phyloP scores from a whole-genome alignment of 2,113 vertebrate genomes.

The Muscicapa adusta region DNA sequence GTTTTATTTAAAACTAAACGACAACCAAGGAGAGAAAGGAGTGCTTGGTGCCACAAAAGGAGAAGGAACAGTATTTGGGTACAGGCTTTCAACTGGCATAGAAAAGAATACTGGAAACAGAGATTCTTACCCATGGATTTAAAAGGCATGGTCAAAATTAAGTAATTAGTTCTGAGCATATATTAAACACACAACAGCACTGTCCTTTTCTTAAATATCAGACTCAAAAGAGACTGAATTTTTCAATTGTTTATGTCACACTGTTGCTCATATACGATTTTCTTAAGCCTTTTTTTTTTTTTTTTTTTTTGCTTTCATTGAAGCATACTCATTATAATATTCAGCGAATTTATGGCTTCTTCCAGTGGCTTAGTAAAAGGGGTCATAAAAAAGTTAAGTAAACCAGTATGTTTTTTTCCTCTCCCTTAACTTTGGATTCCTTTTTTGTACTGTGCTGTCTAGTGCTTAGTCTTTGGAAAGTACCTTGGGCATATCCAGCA shows the following conservation, averaged over 20 bases:
- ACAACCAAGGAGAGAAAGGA: constrained; percentile 17
- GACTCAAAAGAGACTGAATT: not conserved
- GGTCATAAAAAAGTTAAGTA: constrained; percentile 71
- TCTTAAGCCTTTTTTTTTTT: constrained; percentile 11
- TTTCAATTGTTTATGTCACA: not conserved
- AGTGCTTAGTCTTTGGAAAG: constrained; percentile 62
- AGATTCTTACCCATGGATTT: not conserved
- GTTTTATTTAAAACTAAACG: constrained; percentile 58
- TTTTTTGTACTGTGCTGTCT: constrained; percentile 62
- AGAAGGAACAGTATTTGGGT: not conserved
- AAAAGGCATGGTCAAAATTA: not conserved
- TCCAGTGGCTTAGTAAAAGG: constrained; percentile 59
- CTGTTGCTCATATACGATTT: constrained; percentile 26
- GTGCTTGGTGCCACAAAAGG: not conserved
- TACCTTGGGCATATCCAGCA: constrained; percentile 47
- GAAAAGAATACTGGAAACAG: not conserved
- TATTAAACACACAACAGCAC: constrained; percentile 8
- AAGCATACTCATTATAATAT: constrained; percentile 39
- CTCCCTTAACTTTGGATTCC: constrained; percentile 58
- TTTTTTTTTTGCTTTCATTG: constrained; percentile 5
- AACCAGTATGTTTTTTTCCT: constrained; percentile 51
- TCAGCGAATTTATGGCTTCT: constrained; percentile 48
- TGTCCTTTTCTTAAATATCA: not conserved
- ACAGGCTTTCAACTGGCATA: not conserved
- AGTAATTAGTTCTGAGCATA: constrained; percentile 4